A percentile compares a stretch with the other conserved stretches of the same genome.
phyloP scores from a whole-genome alignment of 2,888 invertebrate genomes.

The Apodemia hepburni region DNA sequence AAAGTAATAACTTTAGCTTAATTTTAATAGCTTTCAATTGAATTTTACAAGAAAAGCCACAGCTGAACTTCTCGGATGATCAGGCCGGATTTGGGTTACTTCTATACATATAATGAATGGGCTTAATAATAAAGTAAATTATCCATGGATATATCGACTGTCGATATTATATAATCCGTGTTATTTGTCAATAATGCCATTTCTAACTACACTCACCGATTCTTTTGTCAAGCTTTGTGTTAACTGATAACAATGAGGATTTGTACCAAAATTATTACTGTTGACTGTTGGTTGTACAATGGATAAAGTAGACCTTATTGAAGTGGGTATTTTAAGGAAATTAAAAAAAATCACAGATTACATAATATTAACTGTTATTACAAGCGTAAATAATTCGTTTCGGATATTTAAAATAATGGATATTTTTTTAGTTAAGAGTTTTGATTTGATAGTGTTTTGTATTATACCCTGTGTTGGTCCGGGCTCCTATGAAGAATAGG shows the following conservation, averaged over 20 bases:
- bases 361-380: neutral
- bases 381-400: neutral
- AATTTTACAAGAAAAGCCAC: no score
- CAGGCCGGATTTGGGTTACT: neutral
- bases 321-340: neutral
- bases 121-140: neutral
- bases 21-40: no score
- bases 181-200: conserved; percentile 5
- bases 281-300: neutral
- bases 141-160: neutral
- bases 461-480: no score
- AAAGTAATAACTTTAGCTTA: no score
- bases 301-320: neutral
- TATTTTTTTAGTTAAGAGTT: no score
- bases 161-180: neutral
- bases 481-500: no score
- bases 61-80: no score
- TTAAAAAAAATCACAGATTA: neutral
- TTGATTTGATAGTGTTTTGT: no score
- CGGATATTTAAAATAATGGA: no score
- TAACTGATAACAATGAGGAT: neutral
- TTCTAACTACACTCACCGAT: neutral
- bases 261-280: neutral
- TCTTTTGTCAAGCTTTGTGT: neutral
- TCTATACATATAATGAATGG: no score